Evolutionary conservation across 2,888 invertebrate genomes (phyloP), one percentile per base, ranked within the genome.

Genomic region (Caenorhabditis imperialis): DNA sequence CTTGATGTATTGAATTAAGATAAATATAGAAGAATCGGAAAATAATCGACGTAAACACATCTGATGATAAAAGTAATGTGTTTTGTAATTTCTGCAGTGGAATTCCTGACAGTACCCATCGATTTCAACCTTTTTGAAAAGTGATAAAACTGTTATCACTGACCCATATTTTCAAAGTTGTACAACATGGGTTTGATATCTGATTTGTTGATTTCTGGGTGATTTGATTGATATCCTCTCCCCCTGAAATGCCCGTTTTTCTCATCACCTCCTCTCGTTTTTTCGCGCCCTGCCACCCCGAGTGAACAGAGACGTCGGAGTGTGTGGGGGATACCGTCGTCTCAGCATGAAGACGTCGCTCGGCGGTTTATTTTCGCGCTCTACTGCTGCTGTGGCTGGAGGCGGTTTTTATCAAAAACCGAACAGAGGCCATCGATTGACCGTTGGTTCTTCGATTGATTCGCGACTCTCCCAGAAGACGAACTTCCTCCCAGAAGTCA

Each of bases 351-450:
- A 48, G 38, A 57, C 12, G 44, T 25, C 22, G 54, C 42, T 38
- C 58, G 44, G 53, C 57, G 44, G 67, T 67, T 67, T 67, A 67
- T 67, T 67, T 67, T 51, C 67, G 67, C 67, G 67, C 67, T 67
- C 67, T 67, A 67, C 67, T 67, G 67, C 57, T 67, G 58, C 45
- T 58, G 30, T 6, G 30, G 50, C 57, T 57, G 57, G 55, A 67
- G 57, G 57, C 67, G 67, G 67, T 67, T 57, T 67, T 67, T 67
- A 67, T 67, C 67, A 69, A 58, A 69, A 69, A 70, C 61, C 70
- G 70, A 70, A 70, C 70, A 70, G 70, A 61, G 70, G 70, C 70
- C 70, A 61, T 50, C 48, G 42, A 61, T 70, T 70, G 70, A 70
- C 70, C 70, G 61, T 70, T 70, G 70, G 55, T 70, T 70, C 70